These are phyloP conservation scores for Agrotis clavis DNA, from an alignment of 2,888 invertebrate genomes.

Conservation along the genomic window DNA sequence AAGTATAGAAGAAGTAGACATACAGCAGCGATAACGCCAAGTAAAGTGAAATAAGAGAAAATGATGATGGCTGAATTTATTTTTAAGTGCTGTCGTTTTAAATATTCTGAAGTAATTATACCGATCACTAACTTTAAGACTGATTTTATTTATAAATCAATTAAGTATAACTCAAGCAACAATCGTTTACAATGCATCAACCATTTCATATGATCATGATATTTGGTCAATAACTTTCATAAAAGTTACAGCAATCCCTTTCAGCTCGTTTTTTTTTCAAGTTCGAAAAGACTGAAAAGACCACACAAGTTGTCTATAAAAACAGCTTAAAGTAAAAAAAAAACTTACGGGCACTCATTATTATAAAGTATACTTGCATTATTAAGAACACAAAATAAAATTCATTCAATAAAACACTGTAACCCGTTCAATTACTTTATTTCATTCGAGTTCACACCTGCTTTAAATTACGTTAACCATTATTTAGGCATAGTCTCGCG, in stretches of 20 bases:
- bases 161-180: too few species aligned
- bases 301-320: constrained; percentile 35
- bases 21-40: too few species aligned
- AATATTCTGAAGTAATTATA: too few species aligned
- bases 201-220: background rate
- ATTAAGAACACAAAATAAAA: constrained; percentile 31
- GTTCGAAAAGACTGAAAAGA: constrained; percentile 13
- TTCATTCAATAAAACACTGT: background rate
- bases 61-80: too few species aligned
- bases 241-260: background rate
- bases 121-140: too few species aligned
- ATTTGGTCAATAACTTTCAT: background rate
- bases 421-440: constrained; percentile 17
- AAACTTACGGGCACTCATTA: constrained; percentile 39
- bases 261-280: background rate
- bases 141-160: too few species aligned
- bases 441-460: constrained; percentile 44
- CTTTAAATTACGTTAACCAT: constrained; percentile 33
- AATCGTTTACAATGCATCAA: background rate
- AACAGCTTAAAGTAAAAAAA: constrained; percentile 35
- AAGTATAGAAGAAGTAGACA: too few species aligned
- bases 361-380: constrained; percentile 25
- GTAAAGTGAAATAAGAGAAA: too few species aligned
- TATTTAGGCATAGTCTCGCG: background rate
- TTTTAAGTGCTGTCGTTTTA: too few species aligned